A percentile compares a stretch with the other conserved stretches of the same genome.
phyloP scores from a whole-genome alignment of 2,888 invertebrate genomes.

The Phorcus lineatus region DNA sequence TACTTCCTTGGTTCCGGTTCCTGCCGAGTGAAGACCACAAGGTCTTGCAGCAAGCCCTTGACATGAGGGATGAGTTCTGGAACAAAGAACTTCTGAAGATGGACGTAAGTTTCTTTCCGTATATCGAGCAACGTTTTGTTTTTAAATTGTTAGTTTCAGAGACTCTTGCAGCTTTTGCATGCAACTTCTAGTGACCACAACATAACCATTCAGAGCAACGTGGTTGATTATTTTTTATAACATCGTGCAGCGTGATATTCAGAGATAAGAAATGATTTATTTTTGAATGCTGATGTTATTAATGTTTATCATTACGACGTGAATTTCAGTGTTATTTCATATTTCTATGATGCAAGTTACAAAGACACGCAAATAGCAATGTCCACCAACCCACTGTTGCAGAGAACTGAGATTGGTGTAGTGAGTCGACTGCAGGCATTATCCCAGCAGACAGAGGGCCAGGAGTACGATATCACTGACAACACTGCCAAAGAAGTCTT shows the following conservation, averaged over 20 bases:
- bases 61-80: slow-evolving; percentile 59
- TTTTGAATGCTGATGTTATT: no score
- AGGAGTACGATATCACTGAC: slow-evolving; percentile 38
- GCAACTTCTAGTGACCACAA: no score
- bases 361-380: no score
- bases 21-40: slow-evolving; percentile 46
- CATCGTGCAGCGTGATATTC: no score
- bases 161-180: not conserved
- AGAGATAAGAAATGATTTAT: no score
- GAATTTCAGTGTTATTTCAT: no score
- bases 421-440: slow-evolving; percentile 34
- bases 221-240: no score
- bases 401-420: slow-evolving; percentile 34
- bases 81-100: slow-evolving; percentile 30
- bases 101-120: slow-evolving; percentile 25
- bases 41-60: slow-evolving; percentile 51
- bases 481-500: slow-evolving; percentile 61
- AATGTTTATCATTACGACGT: no score
- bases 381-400: not conserved
- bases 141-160: not conserved
- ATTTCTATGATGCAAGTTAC: no score
- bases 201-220: no score
- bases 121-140: not conserved
- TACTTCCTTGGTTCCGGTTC: slow-evolving; percentile 60
- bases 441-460: slow-evolving; percentile 19